These are phyloP conservation scores for Ethmia dodecea DNA, from an alignment of 2,888 invertebrate genomes.

Conservation along the genomic window DNA sequence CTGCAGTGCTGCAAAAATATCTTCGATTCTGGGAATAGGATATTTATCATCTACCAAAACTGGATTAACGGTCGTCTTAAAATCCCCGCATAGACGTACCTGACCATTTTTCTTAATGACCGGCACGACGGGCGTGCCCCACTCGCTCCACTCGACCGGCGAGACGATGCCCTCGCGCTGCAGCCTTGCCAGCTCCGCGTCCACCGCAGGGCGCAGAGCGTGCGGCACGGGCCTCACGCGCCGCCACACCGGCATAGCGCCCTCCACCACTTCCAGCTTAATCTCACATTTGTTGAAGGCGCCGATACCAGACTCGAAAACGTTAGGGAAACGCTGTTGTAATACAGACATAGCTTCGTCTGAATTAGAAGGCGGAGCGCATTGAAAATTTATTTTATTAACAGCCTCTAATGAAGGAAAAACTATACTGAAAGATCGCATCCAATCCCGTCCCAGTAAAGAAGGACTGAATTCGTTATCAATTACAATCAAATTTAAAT, in stretches of 20 bases:
- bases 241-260: slow-evolving; percentile 2
- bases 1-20: background rate
- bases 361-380: too few relatives aligned
- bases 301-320: background rate
- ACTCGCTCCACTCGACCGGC: slow-evolving; percentile 3
- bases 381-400: too few relatives aligned
- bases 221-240: slow-evolving; percentile 4
- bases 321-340: background rate
- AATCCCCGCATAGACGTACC: slow-evolving; percentile 23
- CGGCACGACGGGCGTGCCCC: slow-evolving; percentile 24
- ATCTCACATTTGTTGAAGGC: background rate
- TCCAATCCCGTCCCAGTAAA: too few relatives aligned
- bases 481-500: too few relatives aligned
- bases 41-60: background rate
- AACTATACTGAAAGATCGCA: too few relatives aligned
- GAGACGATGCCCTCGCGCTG: slow-evolving; percentile 3
- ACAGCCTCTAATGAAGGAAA: too few relatives aligned
- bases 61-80: slow-evolving; percentile 24
- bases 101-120: slow-evolving; percentile 17
- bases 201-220: background rate
- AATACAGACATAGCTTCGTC: too few relatives aligned
- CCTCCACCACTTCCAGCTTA: background rate
- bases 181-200: slow-evolving; percentile 3
- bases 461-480: too few relatives aligned
- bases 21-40: background rate